A percentile compares a stretch with the other conserved stretches of the same genome.
phyloP scores from a whole-genome alignment of 2,797 vertebrate genomes.

The Syngnathus acus region DNA sequence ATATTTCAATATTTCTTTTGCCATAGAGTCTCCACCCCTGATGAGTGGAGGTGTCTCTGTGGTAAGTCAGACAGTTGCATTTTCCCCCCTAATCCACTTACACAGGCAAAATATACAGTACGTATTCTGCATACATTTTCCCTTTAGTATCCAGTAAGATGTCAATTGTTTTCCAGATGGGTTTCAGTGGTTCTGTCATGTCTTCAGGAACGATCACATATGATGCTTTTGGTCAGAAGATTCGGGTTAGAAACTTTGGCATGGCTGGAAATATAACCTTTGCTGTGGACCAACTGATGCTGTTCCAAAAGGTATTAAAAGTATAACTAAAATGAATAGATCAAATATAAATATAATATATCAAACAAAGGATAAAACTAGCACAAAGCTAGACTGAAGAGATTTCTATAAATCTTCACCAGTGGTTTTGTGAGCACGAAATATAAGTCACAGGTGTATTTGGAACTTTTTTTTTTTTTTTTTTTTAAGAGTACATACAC shows the following conservation, averaged over 20 bases:
- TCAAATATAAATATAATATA: too few species aligned
- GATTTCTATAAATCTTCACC: too few species aligned
- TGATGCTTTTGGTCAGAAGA: conserved; percentile 29
- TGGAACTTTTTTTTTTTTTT: too few species aligned
- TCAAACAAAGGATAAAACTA: too few species aligned
- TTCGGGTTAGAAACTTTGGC: conserved; percentile 2
- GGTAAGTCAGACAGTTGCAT: conserved; percentile 26
- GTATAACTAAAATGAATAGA: too few species aligned
- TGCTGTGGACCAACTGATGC: conserved; percentile 26
- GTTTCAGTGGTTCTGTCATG: background rate
- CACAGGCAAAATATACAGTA: background rate
- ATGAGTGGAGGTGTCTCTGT: conserved; percentile 29
- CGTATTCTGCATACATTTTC: background rate
- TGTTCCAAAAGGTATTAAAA: conserved; percentile 30
- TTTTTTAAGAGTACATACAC: too few species aligned
- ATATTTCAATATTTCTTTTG: background rate
- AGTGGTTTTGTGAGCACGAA: too few species aligned
- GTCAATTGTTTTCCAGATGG: conserved; percentile 18
- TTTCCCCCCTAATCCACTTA: background rate
- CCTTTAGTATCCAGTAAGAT: background rate
- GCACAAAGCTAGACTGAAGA: too few species aligned
- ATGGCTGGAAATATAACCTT: background rate
- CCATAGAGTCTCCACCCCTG: conserved; percentile 25
- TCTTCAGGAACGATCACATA: conserved; percentile 25
- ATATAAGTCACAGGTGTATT: too few species aligned